Conservation (phyloP, 2,888 invertebrate genomes). For the Fragum fragum region DNA sequence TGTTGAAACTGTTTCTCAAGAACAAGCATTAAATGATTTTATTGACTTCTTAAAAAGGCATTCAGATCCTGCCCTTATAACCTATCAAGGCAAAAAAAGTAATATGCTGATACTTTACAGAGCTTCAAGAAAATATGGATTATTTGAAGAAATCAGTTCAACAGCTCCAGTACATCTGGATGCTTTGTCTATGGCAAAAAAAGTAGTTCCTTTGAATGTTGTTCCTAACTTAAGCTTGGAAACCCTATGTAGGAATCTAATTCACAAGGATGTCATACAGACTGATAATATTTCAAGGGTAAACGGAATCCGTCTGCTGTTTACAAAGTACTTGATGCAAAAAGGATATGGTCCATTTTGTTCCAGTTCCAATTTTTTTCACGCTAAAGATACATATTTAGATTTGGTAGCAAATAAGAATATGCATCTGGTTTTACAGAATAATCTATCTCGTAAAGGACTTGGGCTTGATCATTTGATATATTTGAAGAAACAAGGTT, state of each 20-base stretch:
- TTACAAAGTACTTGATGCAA: background rate
- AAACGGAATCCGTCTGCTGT: background rate
- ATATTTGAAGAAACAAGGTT: background rate
- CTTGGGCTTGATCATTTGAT: background rate
- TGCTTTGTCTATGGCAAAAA: background rate
- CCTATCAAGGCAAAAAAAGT: background rate
- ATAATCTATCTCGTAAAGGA: background rate
- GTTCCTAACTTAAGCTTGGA: background rate
- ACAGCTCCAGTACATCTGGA: background rate
- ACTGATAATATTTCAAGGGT: background rate
- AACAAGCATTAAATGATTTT: background rate
- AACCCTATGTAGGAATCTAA: background rate
- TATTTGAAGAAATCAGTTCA: background rate
- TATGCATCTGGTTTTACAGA: background rate
- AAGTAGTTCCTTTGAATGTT: background rate
- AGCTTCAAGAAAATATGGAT: background rate
- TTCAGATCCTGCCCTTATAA: background rate
- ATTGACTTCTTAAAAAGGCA: background rate
- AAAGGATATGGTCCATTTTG: background rate
- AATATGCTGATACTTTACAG: background rate
- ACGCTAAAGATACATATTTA: background rate
- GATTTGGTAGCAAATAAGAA: background rate
- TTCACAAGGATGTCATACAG: background rate
- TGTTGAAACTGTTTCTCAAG: background rate
- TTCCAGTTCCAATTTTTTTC: background rate